Base-by-base conservation (phyloP, 1,140 invertebrate species). In the Nasonia giraulti region DNA sequence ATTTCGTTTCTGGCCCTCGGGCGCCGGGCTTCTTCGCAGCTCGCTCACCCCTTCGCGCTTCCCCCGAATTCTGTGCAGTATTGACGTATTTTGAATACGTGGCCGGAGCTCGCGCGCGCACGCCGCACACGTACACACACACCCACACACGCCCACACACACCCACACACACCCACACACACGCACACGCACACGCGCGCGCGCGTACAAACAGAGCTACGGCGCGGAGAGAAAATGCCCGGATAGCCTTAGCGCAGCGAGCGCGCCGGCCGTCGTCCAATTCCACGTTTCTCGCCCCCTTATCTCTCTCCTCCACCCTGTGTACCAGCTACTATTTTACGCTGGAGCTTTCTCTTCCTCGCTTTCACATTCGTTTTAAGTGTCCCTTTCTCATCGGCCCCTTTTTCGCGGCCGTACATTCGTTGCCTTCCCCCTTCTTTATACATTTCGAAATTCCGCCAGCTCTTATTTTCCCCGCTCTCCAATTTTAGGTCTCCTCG, bases 11-110 rank as follows among this genome's bases (percentile, higher is more conserved):
- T 66, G 31, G 55, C 79, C n/a, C n/a, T n/a, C n/a, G n/a, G n/a
- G n/a, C n/a, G 50, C 44, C 47, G 68, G 20, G 31, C 27, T 71
- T n/a, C 79, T 71, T 69, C 68, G 68, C 11, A 40, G 77, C 40
- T n/a, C 75, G 10, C 75, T 10, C 17, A 20, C 55, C 66, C 37
- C 44, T 44, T n/a, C 20, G 20, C 66, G 37, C 68, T 6, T 37
- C 40, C 62, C 40, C 17, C 40, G 33, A 50, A 83, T 77, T 77
- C 33, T 50, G 50, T 69, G 74, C 74, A 77, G 62, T 83, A 83
- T 83, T 77, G 75, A 83, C 75, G 82, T 77, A 83, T 83, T 83
- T 83, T 83, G 71, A 83, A 77, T 83, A 77, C 20, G 62, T 27
- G 47, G 74, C 12, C 23, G 27, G 8, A 33, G 33, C 68, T 33